phyloP scores from a whole-genome alignment of 2,888 invertebrate species.

The Pinctada fucata region DNA sequence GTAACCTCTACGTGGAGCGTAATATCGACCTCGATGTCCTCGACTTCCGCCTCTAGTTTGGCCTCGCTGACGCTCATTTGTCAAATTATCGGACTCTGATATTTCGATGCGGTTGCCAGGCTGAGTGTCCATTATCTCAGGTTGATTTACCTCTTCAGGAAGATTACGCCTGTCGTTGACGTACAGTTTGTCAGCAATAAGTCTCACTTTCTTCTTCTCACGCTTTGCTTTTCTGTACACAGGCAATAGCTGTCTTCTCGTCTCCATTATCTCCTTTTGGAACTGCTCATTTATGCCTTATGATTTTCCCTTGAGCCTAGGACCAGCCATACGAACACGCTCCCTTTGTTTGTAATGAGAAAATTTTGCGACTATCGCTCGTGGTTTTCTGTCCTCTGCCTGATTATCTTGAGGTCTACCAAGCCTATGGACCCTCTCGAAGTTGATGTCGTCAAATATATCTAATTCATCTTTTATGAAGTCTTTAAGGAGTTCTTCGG shows the following conservation, averaged over 20 bases:
- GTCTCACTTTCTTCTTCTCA: constrained; percentile 1
- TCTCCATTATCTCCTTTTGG: constrained; percentile 6
- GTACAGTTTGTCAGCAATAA: constrained; percentile 1
- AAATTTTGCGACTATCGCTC: constrained; percentile 5
- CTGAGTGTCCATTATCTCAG: neutral
- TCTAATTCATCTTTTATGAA: constrained; percentile 5
- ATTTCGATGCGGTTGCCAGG: neutral
- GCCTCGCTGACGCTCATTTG: neutral
- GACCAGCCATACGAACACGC: neutral
- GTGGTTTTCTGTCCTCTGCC: neutral
- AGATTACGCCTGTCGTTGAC: neutral
- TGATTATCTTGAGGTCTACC: neutral
- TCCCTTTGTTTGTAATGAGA: constrained; percentile 15
- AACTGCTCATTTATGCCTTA: constrained; percentile 6
- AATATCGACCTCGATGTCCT: neutral
- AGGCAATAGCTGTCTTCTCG: neutral
- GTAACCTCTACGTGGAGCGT: neutral
- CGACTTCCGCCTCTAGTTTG: neutral
- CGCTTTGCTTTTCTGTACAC: neutral
- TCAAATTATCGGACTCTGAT: neutral
- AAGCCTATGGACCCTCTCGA: constrained; percentile 6
- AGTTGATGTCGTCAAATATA: neutral
- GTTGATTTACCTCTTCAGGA: neutral
- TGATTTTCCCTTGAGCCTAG: neutral
- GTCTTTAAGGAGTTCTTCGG: neutral